Evolutionary conservation across 2,797 vertebrate genomes (phyloP).

Genomic region (Cossypha niveicapilla): DNA sequence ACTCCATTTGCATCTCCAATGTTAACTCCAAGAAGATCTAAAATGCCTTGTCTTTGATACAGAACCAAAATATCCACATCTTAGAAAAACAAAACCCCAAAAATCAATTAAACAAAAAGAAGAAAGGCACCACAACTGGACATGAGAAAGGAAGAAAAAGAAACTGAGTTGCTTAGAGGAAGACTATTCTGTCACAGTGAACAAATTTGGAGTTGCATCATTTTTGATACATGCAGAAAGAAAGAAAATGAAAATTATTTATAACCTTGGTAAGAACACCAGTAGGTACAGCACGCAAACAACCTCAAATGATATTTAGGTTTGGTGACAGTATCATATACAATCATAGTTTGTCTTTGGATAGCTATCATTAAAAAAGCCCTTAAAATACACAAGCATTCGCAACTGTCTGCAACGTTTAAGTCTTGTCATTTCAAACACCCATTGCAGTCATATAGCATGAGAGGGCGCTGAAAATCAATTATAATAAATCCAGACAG

Average conservation of each 20-base stretch:
- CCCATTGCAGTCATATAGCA: neutral
- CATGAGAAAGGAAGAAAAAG: neutral
- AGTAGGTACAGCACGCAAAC: neutral
- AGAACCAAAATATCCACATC: neutral
- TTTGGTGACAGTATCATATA: neutral
- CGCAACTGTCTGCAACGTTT: conserved; percentile 44
- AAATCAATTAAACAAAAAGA: neutral
- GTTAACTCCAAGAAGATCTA: neutral
- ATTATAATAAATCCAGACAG: conserved; percentile 14
- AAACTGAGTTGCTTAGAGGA: neutral
- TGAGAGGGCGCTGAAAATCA: neutral
- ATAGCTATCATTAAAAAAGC: neutral
- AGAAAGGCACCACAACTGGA: neutral
- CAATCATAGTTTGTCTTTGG: neutral
- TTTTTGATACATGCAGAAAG: neutral
- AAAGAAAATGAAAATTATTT: neutral
- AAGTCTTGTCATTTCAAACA: conserved; percentile 32
- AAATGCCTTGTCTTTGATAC: neutral
- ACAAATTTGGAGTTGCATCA: neutral
- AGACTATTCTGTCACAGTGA: neutral
- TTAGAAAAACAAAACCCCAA: neutral
- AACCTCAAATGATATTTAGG: neutral
- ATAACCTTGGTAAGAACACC: neutral
- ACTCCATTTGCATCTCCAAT: neutral
- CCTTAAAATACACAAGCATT: neutral